These are phyloP conservation scores for Hyphantria cunea DNA, from an alignment of 1,140 invertebrate species.

Conservation along the genomic window DNA sequence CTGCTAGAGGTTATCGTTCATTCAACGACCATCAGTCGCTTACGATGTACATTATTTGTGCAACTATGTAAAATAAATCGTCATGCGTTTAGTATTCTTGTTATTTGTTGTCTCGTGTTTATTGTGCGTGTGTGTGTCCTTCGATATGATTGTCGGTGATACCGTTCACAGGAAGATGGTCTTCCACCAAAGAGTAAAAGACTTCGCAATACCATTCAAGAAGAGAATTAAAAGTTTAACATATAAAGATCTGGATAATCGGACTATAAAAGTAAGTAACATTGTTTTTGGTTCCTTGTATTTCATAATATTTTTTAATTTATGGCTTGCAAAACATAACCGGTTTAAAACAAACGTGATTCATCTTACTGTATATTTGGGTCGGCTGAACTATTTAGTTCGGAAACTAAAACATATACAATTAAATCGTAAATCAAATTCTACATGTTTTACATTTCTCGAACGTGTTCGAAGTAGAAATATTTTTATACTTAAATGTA, in stretches of 20 bases:
- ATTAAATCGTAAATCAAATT: neutral
- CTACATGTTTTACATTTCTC: constrained; percentile 8
- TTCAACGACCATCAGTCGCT: constrained; percentile 44
- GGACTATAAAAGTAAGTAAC: constrained; percentile 66
- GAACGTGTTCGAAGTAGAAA: neutral
- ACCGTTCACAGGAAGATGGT: constrained; percentile 77
- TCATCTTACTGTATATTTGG: too few species aligned
- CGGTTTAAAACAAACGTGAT: too few species aligned
- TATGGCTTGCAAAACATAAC: too few species aligned
- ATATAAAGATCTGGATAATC: constrained; percentile 69
- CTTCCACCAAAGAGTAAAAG: constrained; percentile 74
- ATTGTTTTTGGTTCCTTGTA: too few species aligned
- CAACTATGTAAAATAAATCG: constrained; percentile 48
- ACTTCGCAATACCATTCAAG: constrained; percentile 76
- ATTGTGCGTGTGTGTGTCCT: constrained; percentile 52
- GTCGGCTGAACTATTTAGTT: too few species aligned
- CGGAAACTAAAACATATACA: neutral
- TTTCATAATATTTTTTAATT: too few species aligned
- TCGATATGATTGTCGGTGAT: constrained; percentile 73
- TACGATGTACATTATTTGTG: constrained; percentile 37
- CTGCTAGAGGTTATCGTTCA: constrained; percentile 59
- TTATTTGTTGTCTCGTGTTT: constrained; percentile 48
- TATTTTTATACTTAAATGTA: constrained; percentile 5
- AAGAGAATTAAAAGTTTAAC: constrained; percentile 67
- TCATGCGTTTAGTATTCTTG: constrained; percentile 57